Percentiles rank a stretch among this genome's conserved stretches.
These are phyloP conservation scores for Pelobates cultripes DNA, from an alignment of 2,797 vertebrate genomes.

Conservation along the genomic window DNA sequence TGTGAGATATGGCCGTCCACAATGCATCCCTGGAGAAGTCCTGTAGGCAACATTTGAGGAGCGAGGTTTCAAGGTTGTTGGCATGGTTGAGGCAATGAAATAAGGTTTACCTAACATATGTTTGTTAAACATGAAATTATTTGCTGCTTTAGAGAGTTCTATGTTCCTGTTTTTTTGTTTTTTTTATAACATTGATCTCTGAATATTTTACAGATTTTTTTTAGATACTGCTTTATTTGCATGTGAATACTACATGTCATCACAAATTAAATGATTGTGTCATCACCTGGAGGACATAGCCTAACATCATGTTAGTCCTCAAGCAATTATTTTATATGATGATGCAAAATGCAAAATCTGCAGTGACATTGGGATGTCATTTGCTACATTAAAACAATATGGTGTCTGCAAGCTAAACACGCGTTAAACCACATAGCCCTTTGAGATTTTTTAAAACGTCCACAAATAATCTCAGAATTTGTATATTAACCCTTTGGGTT, in stretches of 20 bases:
- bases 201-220: not conserved
- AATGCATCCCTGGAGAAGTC: too few relatives aligned
- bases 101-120: too few relatives aligned
- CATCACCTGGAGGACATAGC: not conserved
- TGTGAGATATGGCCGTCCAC: too few relatives aligned
- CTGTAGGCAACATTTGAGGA: too few relatives aligned
- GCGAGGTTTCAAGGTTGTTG: too few relatives aligned
- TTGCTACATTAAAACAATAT: slow-evolving; percentile 2
- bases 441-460: not conserved
- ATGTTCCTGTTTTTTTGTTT: too few relatives aligned
- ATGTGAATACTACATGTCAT: not conserved
- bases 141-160: too few relatives aligned
- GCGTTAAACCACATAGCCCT: not conserved
- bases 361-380: not conserved
- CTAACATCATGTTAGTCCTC: not conserved
- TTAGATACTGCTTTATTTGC: not conserved
- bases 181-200: not conserved
- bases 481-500: too few relatives aligned
- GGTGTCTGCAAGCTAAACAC: not conserved
- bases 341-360: not conserved
- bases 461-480: too few relatives aligned
- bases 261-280: not conserved
- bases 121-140: too few relatives aligned
- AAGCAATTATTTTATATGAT: not conserved
- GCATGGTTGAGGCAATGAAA: too few relatives aligned